These are phyloP conservation scores for Polyodon spathula DNA, from an alignment of 2,113 vertebrate species.

Conservation along the genomic window DNA sequence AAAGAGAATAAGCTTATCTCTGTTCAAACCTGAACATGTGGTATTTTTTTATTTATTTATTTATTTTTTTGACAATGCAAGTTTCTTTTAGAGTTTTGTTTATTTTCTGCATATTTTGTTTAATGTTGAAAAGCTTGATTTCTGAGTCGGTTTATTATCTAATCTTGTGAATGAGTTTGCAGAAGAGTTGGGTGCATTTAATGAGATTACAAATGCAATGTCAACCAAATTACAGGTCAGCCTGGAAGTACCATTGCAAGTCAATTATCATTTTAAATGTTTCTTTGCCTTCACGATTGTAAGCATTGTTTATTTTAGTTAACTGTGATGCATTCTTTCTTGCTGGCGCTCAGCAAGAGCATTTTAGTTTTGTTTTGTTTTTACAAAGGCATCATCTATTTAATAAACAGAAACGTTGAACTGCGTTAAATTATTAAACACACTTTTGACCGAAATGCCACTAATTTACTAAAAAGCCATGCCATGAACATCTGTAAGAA, in stretches of 20 bases:
- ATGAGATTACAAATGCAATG: slow-evolving; percentile 45
- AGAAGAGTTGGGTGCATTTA: slow-evolving; percentile 51
- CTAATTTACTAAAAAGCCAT: neutral
- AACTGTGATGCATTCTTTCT: slow-evolving; percentile 16
- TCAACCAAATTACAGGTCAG: slow-evolving; percentile 56
- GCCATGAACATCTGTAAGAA: neutral
- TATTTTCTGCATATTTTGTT: slow-evolving; percentile 33
- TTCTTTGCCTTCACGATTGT: slow-evolving; percentile 33
- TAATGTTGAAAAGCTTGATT: slow-evolving; percentile 48
- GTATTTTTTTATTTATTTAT: neutral
- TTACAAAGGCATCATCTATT: neutral
- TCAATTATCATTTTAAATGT: slow-evolving; percentile 52
- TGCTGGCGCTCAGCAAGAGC: neutral
- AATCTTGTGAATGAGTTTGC: slow-evolving; percentile 63
- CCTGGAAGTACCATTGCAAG: slow-evolving; percentile 44
- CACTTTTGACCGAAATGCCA: neutral
- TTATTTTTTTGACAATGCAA: neutral
- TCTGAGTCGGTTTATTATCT: slow-evolving; percentile 50
- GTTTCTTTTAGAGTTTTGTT: slow-evolving; percentile 28
- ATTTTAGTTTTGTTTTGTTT: neutral
- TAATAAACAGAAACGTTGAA: slow-evolving; percentile 7
- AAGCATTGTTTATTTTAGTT: slow-evolving; percentile 25
- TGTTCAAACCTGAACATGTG: no score
- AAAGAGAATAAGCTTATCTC: no score
- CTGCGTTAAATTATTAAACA: neutral